Conservation (phyloP, 2,113 vertebrate species). For the Corvus hawaiiensis region DNA sequence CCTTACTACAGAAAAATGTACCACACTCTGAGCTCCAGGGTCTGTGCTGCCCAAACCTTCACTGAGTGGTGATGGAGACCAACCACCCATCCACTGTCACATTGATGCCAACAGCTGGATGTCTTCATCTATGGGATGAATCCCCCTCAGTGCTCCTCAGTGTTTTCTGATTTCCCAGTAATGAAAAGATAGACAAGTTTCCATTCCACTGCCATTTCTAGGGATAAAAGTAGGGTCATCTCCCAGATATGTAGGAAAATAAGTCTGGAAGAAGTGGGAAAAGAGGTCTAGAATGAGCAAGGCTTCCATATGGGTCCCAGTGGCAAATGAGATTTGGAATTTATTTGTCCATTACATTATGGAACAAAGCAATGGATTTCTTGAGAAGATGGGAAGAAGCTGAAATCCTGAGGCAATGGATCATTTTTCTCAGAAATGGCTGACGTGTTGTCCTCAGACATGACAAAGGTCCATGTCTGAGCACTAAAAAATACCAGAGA, state of each 20-base stretch:
- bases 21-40: not conserved
- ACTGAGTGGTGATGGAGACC: not conserved
- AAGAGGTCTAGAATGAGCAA: not conserved
- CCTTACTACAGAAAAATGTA: not conserved
- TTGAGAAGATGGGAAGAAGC: not conserved
- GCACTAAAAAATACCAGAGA: not conserved
- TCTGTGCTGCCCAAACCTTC: not conserved
- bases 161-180: not conserved
- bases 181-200: too few species aligned
- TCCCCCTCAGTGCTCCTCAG: too few species aligned
- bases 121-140: not conserved
- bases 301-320: accelerated
- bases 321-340: not conserved
- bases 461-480: not conserved
- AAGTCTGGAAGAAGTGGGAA: not conserved
- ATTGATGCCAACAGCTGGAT: not conserved
- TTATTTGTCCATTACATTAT: not conserved
- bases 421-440: not conserved
- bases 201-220: accelerated
- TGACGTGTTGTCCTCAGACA: not conserved
- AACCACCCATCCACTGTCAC: not conserved
- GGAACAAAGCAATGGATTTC: not conserved
- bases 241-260: not conserved
- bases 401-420: accelerated
- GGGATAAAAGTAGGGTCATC: not conserved